A percentile compares a stretch with the other conserved stretches of the same genome.
Evolutionary conservation across 2,888 invertebrate genomes (phyloP).

Genomic region (Allacma fusca): DNA sequence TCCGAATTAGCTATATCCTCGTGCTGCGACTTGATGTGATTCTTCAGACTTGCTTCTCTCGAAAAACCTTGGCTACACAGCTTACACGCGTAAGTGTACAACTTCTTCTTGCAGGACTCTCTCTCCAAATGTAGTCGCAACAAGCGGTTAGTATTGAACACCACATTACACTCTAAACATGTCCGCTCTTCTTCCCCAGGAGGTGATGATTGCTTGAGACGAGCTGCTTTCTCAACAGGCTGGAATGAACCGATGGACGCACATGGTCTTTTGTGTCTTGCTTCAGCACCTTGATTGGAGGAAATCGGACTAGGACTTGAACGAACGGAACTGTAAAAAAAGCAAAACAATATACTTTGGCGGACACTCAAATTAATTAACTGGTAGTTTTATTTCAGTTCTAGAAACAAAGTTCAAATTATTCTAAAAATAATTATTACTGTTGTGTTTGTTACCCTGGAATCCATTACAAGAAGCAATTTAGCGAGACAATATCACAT

Average conservation of each 20-base stretch:
- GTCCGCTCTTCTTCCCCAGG: background rate
- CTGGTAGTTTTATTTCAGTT: too few relatives aligned
- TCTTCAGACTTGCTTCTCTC: background rate
- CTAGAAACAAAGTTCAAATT: too few relatives aligned
- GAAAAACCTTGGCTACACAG: background rate
- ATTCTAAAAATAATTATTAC: too few relatives aligned
- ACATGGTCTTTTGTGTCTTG: too few relatives aligned
- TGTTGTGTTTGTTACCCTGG: too few relatives aligned
- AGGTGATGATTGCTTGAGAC: background rate
- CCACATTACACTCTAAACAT: background rate
- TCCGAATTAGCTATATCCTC: background rate
- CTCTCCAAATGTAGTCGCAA: background rate
- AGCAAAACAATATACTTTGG: too few relatives aligned
- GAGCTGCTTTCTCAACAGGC: background rate
- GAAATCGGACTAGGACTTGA: too few relatives aligned
- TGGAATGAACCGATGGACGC: background rate
- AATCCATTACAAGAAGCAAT: too few relatives aligned
- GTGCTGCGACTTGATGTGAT: background rate
- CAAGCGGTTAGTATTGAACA: background rate
- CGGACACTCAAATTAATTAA: too few relatives aligned
- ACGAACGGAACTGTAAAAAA: too few relatives aligned
- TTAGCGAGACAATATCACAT: too few relatives aligned
- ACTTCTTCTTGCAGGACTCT: background rate
- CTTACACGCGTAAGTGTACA: background rate
- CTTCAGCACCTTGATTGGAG: too few relatives aligned